Evolutionary conservation across 2,113 vertebrate genomes (phyloP), one percentile per base, ranked within the genome.

Genomic region (Empidonax alnorum): DNA sequence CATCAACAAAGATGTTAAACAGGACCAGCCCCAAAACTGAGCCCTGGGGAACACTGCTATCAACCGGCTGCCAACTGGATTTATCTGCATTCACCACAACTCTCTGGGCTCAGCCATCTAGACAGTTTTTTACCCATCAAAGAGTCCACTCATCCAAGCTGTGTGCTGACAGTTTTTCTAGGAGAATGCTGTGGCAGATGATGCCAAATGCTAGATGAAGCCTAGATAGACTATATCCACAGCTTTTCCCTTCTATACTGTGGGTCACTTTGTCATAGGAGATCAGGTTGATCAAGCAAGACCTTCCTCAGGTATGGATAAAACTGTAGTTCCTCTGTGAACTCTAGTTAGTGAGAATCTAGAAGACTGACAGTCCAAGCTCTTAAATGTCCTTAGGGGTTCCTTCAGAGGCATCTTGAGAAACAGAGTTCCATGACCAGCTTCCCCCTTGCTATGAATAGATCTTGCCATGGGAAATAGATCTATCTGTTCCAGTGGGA

Each of bases 1-100:
- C 24, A 25, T 61, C n/a, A 68, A 1, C 27, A 27, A 66, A 49
- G 14, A 8, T 55, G 7, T 55, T 35, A 47, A 62, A 41, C 30
- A 55, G 28, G 37, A 52, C 18, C 1, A 1, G 20, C 13, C 18
- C 18, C 33, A 53, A 2, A 28, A 18, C 53, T 44, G 37, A 52
- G 39, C 19, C 46, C 24, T 46, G 23, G 19, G 15, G 23, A 59
- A 6, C 46, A 21, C 10, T 0, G 0, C 33, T 30, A 24, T 27
- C 4, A 7, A 39, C 16, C 4, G 20, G 53, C 78, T 82, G 69
- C 69, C 52, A 52, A 2, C 6, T 1, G 1, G 7, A 61, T 39
- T 46, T 14, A 46, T 4, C n/a, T 68, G 46, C 11, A 31, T 22
- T 47, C 24, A 61, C 24, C 53, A 61, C 28, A 41, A 24, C 37